Evolutionary conservation across 2,888 invertebrate genomes (phyloP).

Genomic region (Chloroclysta siterata): DNA sequence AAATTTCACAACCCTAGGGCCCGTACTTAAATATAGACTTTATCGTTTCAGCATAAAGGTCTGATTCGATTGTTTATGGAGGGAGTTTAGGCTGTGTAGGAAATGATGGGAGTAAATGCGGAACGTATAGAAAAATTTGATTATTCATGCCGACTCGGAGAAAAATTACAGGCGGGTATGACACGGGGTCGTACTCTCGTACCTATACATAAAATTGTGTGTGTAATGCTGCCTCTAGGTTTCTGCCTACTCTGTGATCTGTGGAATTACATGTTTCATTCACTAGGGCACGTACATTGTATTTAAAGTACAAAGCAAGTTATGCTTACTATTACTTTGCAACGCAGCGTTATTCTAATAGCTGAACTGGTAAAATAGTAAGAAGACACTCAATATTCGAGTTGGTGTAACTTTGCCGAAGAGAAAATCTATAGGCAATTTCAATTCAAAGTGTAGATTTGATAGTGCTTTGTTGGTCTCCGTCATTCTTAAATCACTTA

Average conservation of each 20-base stretch:
- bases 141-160: slow-evolving; percentile 81
- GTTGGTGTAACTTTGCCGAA: too few species aligned
- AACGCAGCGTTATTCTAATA: too few species aligned
- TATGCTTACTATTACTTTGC: too few species aligned
- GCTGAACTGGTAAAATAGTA: too few species aligned
- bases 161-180: slow-evolving; percentile 76
- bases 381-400: too few species aligned
- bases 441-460: too few species aligned
- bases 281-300: neutral
- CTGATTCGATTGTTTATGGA: slow-evolving; percentile 57
- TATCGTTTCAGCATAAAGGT: slow-evolving; percentile 61
- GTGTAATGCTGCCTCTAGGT: slow-evolving; percentile 19
- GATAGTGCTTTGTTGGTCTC: too few species aligned
- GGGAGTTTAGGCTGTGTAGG: slow-evolving; percentile 51
- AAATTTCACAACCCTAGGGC: slow-evolving; percentile 73
- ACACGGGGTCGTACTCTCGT: slow-evolving; percentile 50
- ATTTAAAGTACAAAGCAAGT: neutral
- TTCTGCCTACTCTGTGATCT: slow-evolving; percentile 25
- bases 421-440: too few species aligned
- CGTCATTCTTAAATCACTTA: too few species aligned
- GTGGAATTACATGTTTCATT: slow-evolving; percentile 10
- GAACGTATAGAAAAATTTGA: slow-evolving; percentile 83
- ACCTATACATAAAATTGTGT: slow-evolving; percentile 6
- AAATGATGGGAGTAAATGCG: slow-evolving; percentile 70
- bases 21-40: slow-evolving; percentile 64